A percentile compares a stretch with the other conserved stretches of the same genome.
Evolutionary conservation across 2,797 vertebrate genomes (phyloP).

Genomic region (Orientallactaga sibirica): DNA sequence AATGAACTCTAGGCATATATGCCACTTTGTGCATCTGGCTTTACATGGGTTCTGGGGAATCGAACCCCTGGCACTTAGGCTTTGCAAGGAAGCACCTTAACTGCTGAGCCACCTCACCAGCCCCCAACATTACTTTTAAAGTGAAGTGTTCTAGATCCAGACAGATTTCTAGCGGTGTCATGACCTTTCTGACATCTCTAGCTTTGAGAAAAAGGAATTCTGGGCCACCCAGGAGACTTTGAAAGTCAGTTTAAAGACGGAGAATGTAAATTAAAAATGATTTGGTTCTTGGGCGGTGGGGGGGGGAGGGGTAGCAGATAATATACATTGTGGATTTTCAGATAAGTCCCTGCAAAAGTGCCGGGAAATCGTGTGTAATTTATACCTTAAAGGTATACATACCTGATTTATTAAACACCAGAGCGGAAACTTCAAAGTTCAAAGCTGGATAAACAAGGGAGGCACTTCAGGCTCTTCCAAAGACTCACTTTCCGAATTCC

Average conservation of each 20-base stretch:
- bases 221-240: constrained; percentile 43
- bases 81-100: too few relatives aligned
- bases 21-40: too few relatives aligned
- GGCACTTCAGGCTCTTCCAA: constrained; percentile 39
- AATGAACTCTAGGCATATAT: too few relatives aligned
- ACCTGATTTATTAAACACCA: neutral
- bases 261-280: constrained; percentile 41
- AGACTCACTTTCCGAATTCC: neutral
- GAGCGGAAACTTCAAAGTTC: constrained; percentile 12
- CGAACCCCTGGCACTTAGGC: too few relatives aligned
- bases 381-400: neutral
- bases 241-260: neutral
- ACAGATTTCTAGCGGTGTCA: neutral
- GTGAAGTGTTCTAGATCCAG: constrained; percentile 36
- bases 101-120: too few relatives aligned
- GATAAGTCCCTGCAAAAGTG: constrained; percentile 13
- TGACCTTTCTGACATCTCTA: neutral
- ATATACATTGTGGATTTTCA: constrained; percentile 53
- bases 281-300: neutral
- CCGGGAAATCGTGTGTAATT: neutral
- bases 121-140: constrained; percentile 30
- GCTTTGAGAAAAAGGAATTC: constrained; percentile 49
- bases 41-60: too few relatives aligned
- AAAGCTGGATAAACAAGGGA: constrained; percentile 22
- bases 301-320: neutral